phyloP scores from a whole-genome alignment of 2,888 invertebrate species.

The Boloria euphrosyne region DNA sequence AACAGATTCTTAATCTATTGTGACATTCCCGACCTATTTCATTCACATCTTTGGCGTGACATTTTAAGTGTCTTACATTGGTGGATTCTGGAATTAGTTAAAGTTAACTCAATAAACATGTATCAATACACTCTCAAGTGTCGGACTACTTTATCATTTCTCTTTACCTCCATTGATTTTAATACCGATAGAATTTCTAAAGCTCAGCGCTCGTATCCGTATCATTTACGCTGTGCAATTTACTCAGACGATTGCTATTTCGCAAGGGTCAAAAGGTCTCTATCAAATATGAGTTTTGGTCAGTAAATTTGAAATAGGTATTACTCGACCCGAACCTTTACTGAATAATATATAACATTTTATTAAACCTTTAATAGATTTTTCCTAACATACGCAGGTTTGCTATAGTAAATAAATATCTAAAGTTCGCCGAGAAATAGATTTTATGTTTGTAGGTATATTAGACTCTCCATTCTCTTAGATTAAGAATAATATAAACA shows the following conservation, averaged over 20 bases:
- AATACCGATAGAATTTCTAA: slow-evolving; percentile 32
- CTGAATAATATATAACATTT: slow-evolving; percentile 33
- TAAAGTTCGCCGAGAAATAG: not conserved
- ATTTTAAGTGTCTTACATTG: slow-evolving; percentile 7
- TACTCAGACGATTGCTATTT: slow-evolving; percentile 39
- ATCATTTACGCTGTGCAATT: slow-evolving; percentile 40
- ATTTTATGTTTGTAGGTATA: not conserved
- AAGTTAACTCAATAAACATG: slow-evolving; percentile 14
- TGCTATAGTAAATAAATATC: not conserved
- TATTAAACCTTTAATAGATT: slow-evolving; percentile 30
- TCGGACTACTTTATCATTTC: slow-evolving; percentile 4
- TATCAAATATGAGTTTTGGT: slow-evolving; percentile 44
- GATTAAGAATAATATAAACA: too few relatives aligned
- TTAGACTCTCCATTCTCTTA: too few relatives aligned
- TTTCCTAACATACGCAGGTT: slow-evolving; percentile 11
- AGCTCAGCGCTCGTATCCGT: slow-evolving; percentile 32
- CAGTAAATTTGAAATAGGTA: slow-evolving; percentile 41
- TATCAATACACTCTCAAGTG: slow-evolving; percentile 18
- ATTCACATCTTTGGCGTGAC: not conserved
- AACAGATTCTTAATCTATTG: not conserved
- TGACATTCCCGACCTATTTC: not conserved
- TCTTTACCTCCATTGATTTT: slow-evolving; percentile 23
- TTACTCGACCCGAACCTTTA: slow-evolving; percentile 34
- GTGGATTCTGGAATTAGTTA: not conserved
- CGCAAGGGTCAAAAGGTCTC: slow-evolving; percentile 42